A percentile compares a stretch with the other conserved stretches of the same genome.
These are phyloP conservation scores for Diplodus sargus DNA, from an alignment of 2,797 vertebrate species.

Conservation along the genomic window DNA sequence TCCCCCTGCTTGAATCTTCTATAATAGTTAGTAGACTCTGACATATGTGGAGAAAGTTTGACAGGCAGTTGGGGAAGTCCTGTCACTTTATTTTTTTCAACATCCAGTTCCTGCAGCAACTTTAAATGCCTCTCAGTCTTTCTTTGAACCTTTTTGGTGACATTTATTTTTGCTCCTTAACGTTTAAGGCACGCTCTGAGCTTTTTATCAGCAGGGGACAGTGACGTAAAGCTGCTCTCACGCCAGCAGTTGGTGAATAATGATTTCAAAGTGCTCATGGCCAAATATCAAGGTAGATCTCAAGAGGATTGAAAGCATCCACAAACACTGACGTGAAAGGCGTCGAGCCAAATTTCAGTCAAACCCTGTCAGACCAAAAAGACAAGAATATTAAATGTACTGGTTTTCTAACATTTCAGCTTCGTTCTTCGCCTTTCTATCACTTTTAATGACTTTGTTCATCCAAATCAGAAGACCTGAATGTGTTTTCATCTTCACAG, in stretches of 20 bases:
- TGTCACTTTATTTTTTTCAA: neutral
- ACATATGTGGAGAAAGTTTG: neutral
- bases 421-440: slow-evolving; percentile 10
- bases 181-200: neutral
- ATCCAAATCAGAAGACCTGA: neutral
- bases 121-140: neutral
- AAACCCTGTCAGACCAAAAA: slow-evolving; percentile 11
- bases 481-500: neutral
- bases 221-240: slow-evolving; percentile 18
- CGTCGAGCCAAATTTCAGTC: neutral
- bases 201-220: neutral
- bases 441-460: neutral
- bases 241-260: slow-evolving; percentile 19
- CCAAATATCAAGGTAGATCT: slow-evolving; percentile 8
- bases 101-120: neutral
- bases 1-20: neutral
- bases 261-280: slow-evolving; percentile 26
- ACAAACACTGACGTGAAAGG: slow-evolving; percentile 14
- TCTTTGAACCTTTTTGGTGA: slow-evolving; percentile 20
- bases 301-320: slow-evolving; percentile 6
- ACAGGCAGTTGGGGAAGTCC: neutral
- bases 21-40: neutral
- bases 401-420: neutral
- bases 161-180: neutral
- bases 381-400: slow-evolving; percentile 15